A percentile compares a stretch with the other conserved stretches of the same genome.
Conservation (phyloP, 2,797 vertebrate genomes). For the Sebastes cheni region DNA sequence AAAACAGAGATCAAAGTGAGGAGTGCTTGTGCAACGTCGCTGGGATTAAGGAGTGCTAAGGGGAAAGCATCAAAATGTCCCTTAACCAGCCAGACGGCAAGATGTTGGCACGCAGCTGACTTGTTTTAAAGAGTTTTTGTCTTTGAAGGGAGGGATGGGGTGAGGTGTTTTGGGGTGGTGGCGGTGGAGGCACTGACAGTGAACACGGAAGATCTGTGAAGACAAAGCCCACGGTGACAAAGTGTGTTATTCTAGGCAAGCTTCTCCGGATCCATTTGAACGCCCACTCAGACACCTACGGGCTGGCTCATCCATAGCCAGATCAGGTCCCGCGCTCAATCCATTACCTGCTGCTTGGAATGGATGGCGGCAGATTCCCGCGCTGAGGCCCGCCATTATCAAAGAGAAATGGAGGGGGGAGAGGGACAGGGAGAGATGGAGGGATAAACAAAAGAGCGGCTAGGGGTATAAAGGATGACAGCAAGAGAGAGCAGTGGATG, state of each 20-base stretch:
- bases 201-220: conserved; percentile 44
- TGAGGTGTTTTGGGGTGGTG: background rate
- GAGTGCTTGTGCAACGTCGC: conserved; percentile 18
- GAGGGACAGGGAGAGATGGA: conserved; percentile 46
- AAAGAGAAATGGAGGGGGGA: conserved; percentile 57
- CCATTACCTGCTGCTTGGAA: conserved; percentile 73
- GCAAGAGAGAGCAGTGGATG: conserved; percentile 8
- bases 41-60: conserved; percentile 37
- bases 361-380: conserved; percentile 60
- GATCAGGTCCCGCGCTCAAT: conserved; percentile 66
- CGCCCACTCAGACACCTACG: conserved; percentile 76
- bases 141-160: conserved; percentile 40
- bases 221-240: conserved; percentile 59
- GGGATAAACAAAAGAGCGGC: conserved; percentile 57
- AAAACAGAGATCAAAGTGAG: conserved; percentile 42
- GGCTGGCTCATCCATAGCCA: conserved; percentile 71
- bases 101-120: conserved; percentile 11
- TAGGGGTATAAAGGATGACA: conserved; percentile 43
- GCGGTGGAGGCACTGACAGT: background rate
- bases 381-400: conserved; percentile 41
- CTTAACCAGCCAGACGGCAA: conserved; percentile 17
- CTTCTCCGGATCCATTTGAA: conserved; percentile 70
- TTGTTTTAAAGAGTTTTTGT: conserved; percentile 35
- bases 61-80: conserved; percentile 36
- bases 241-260: conserved; percentile 69